A percentile compares a stretch with the other conserved stretches of the same genome.
Evolutionary conservation across 2,113 vertebrate species (phyloP).

Genomic region (Nycticebus coucang): DNA sequence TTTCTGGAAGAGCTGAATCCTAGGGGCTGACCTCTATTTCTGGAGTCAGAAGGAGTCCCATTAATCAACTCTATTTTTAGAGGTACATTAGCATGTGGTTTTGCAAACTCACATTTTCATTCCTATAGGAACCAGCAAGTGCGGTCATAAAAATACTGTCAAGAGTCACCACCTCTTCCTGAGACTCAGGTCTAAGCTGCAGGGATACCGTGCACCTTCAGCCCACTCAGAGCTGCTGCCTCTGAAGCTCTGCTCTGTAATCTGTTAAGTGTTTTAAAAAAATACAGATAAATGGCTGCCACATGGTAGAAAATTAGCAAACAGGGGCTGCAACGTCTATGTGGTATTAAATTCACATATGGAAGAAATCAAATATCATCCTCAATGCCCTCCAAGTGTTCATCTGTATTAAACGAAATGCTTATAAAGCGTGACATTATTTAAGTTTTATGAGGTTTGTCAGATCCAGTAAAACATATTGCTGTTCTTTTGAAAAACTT

Average conservation of each 20-base stretch:
- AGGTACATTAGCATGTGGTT: conserved; percentile 64
- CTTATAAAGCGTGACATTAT: conserved; percentile 86
- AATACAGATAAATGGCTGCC: conserved; percentile 86
- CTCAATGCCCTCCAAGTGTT: conserved; percentile 85
- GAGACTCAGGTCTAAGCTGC: conserved; percentile 79
- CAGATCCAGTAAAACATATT: conserved; percentile 87
- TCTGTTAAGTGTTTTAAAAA: conserved; percentile 83
- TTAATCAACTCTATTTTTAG: conserved; percentile 82
- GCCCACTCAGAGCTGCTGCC: conserved; percentile 74
- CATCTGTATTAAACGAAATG: conserved; percentile 85
- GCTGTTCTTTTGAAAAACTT: conserved; percentile 83
- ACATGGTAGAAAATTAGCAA: conserved; percentile 88
- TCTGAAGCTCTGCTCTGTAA: conserved; percentile 85
- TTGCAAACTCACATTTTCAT: conserved; percentile 74
- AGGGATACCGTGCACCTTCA: conserved; percentile 62
- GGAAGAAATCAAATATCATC: conserved; percentile 87
- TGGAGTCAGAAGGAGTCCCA: conserved; percentile 61
- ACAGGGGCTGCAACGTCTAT: conserved; percentile 83
- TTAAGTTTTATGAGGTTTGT: conserved; percentile 87
- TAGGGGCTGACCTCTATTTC: conserved; percentile 51
- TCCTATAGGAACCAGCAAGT: conserved; percentile 69
- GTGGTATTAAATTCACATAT: conserved; percentile 84
- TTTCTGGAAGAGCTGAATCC: neutral
- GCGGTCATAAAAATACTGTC: conserved; percentile 73
- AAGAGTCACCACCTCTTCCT: conserved; percentile 82